Conservation (phyloP, 2,888 invertebrate species). For the Luffia ferchaultella region DNA sequence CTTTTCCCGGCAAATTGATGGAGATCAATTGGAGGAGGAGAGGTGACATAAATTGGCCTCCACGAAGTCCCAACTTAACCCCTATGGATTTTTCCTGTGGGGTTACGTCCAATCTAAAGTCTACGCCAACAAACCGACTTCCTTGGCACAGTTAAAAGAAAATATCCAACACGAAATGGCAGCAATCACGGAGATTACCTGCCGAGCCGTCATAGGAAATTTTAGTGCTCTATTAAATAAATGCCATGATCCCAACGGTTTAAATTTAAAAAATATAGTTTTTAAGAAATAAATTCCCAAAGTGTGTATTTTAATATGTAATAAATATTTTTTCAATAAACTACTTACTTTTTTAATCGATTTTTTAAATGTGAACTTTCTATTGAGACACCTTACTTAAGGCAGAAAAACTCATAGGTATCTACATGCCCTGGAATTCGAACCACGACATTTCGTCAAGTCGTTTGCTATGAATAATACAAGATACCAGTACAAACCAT, state of each 20-base stretch:
- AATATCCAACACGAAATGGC: slow-evolving; percentile 3
- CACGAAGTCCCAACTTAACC: slow-evolving; percentile 4
- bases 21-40: too few relatives aligned
- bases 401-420: too few relatives aligned
- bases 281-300: background rate
- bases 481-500: too few relatives aligned
- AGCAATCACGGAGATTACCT: background rate
- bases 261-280: slow-evolving; percentile 3
- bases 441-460: too few relatives aligned
- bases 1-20: slow-evolving; percentile 13
- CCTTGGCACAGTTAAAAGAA: background rate
- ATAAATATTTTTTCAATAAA: too few relatives aligned
- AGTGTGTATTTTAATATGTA: too few relatives aligned
- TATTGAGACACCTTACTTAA: too few relatives aligned
- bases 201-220: slow-evolving; percentile 6
- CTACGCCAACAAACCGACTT: slow-evolving; percentile 1
- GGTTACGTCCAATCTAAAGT: too few relatives aligned
- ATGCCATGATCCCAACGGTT: slow-evolving; percentile 4
- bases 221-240: slow-evolving; percentile 7
- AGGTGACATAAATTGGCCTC: slow-evolving; percentile 10
- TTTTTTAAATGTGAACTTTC: too few relatives aligned
- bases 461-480: too few relatives aligned
- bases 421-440: too few relatives aligned
- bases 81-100: slow-evolving; percentile 7
- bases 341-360: too few relatives aligned